Base-by-base conservation (phyloP, 1,140 invertebrate genomes). In the Bombus waltoni region DNA sequence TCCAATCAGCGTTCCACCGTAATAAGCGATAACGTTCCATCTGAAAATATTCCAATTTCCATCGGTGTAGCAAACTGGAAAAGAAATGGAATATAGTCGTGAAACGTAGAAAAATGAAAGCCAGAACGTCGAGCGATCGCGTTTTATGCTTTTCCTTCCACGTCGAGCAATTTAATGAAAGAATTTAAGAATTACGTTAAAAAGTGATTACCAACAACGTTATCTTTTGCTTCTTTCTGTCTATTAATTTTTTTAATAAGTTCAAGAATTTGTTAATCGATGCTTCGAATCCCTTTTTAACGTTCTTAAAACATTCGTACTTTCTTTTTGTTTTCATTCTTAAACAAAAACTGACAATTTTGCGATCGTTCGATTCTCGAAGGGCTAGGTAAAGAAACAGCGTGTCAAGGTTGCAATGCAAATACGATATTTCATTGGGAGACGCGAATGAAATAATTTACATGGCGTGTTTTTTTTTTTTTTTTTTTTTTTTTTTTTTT, bases 21-120 rank as follows among this genome's bases (percentile, higher is more conserved):
- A 79, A 68, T 79, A 44, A 76, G 62, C 77, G 59, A 66, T 79
- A 79, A 79, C 62, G 59, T 79, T 79, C 13, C 62, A 35, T 47
- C 62, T 38, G 77, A 35, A 79, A 79, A 66, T 79, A 79, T 68
- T 40, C 42, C 22, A 57, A 32, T 10, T 75, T 22, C 5, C 44
- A 35, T 25, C 15, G 47, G 13, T 13, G 28, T 40, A 18, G 4
- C 25, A 76, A 76, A 57, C 35, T 18, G 28, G 42, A 4, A 44
- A 47, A 44, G 40, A 25, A 28, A 44, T n/a, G 44, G 42, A 74
- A 57, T 25, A 35, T 18, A n/a, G 9, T n/a, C 15, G 35, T 6
- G 76, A 79, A 44, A 35, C 10, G 57, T 22, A 32, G 76, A 25
- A 32, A 79, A 66, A 35, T 9, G 77, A 66, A 78, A 25, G 59